Percentiles rank a stretch among this genome's conserved stretches.
Conservation (phyloP, 1,140 invertebrate species). For the Megathymus violae region DNA sequence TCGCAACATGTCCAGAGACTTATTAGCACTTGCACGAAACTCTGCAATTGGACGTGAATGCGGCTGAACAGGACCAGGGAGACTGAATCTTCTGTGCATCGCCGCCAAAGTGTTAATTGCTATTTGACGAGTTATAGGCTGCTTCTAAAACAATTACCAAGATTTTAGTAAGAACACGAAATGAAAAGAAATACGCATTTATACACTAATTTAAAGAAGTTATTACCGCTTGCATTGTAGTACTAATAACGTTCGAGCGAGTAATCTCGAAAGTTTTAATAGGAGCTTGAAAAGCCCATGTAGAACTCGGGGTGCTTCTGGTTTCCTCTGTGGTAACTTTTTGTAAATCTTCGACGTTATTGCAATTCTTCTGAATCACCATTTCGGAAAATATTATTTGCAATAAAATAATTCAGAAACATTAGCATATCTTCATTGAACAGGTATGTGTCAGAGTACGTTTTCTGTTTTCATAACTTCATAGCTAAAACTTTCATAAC, state of each 20-base stretch:
- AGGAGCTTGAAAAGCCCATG: slow-evolving; percentile 68
- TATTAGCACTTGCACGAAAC: slow-evolving; percentile 85
- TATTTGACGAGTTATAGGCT: slow-evolving; percentile 86
- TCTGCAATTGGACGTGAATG: slow-evolving; percentile 81
- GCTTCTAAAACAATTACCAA: slow-evolving; percentile 75
- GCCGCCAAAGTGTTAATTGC: slow-evolving; percentile 85
- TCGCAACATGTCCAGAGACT: slow-evolving; percentile 89
- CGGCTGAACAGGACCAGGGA: slow-evolving; percentile 81
- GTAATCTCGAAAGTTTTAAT: slow-evolving; percentile 53
- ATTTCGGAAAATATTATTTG: slow-evolving; percentile 56
- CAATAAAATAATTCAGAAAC: not conserved
- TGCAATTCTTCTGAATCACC: slow-evolving; percentile 76
- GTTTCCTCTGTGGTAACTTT: slow-evolving; percentile 53
- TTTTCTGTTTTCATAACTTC: not conserved
- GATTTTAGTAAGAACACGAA: not conserved
- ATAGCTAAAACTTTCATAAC: too few species aligned
- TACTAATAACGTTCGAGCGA: slow-evolving; percentile 48
- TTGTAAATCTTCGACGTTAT: slow-evolving; percentile 51
- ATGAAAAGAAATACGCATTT: not conserved
- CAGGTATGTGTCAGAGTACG: not conserved
- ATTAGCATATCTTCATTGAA: not conserved
- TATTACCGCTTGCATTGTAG: slow-evolving; percentile 69
- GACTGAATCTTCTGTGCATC: slow-evolving; percentile 83
- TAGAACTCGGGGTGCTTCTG: slow-evolving; percentile 46
- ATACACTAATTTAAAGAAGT: too few species aligned